Percentiles rank a stretch among this genome's conserved stretches.
Evolutionary conservation across 2,888 invertebrate genomes (phyloP).

Genomic region (Volucella inflata): DNA sequence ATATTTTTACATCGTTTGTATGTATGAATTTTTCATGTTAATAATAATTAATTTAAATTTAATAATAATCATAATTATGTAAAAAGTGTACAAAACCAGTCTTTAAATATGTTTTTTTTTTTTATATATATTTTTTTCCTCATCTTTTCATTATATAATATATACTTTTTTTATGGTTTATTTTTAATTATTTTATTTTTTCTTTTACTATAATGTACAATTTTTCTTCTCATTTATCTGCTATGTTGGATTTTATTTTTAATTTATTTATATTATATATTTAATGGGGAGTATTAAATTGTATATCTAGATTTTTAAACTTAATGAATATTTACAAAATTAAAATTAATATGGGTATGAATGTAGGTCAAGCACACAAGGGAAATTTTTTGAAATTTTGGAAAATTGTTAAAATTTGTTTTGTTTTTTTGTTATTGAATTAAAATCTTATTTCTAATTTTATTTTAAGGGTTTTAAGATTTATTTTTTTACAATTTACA

Average conservation of each 20-base stretch:
- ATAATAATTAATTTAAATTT: constrained; percentile 74
- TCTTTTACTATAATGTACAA: constrained; percentile 62
- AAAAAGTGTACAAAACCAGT: constrained; percentile 77
- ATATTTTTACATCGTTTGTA: constrained; percentile 55
- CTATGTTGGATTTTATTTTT: constrained; percentile 22
- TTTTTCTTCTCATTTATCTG: constrained; percentile 27
- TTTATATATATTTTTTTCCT: constrained; percentile 69
- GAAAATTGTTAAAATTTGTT: too few species aligned
- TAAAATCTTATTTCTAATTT: constrained; percentile 47
- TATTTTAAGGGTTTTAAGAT: constrained; percentile 31
- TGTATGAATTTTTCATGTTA: constrained; percentile 50
- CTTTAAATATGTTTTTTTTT: constrained; percentile 75
- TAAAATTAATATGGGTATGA: constrained; percentile 45
- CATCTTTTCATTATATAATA: constrained; percentile 50
- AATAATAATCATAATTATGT: constrained; percentile 76
- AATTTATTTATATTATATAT: constrained; percentile 52
- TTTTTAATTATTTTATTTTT: constrained; percentile 12
- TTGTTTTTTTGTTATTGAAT: constrained; percentile 56
- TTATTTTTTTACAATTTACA: constrained; percentile 76
- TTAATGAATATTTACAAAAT: constrained; percentile 71
- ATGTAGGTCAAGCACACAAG: constrained; percentile 61
- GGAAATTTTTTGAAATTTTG: constrained; percentile 27
- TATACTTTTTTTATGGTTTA: constrained; percentile 42
- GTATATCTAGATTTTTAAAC: constrained; percentile 56
- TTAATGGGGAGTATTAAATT: constrained; percentile 66